Evolutionary conservation across 1,140 invertebrate species (phyloP).

Genomic region (Drosophila novamexicana): DNA sequence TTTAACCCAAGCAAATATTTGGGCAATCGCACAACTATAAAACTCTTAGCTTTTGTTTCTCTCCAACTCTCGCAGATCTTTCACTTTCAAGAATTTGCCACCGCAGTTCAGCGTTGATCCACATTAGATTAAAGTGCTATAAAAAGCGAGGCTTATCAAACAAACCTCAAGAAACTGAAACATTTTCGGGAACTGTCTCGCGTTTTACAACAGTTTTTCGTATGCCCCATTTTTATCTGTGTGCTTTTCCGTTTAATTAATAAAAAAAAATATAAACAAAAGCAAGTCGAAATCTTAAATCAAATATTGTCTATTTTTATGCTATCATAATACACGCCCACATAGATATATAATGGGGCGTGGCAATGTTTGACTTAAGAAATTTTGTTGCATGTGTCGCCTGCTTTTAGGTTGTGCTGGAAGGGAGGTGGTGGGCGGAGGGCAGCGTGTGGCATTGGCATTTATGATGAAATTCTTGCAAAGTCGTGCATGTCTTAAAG

Average conservation of each 20-base stretch:
- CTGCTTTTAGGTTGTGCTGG: neutral
- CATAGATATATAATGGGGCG: slow-evolving; percentile 27
- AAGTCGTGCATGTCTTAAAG: slow-evolving; percentile 12
- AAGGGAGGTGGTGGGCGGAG: neutral
- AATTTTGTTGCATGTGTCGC: slow-evolving; percentile 40
- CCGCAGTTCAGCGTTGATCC: slow-evolving; percentile 18
- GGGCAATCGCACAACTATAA: no score
- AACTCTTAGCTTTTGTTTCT: no score
- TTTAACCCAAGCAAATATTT: no score
- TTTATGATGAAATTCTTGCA: neutral
- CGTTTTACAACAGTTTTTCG: slow-evolving; percentile 46
- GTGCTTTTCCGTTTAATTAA: slow-evolving; percentile 74
- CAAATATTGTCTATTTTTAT: slow-evolving; percentile 66
- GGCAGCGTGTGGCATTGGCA: no score
- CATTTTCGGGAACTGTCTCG: slow-evolving; percentile 11
- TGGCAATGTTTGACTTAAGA: slow-evolving; percentile 49
- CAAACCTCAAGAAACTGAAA: neutral
- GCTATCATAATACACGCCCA: slow-evolving; percentile 34
- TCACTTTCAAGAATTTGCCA: slow-evolving; percentile 22
- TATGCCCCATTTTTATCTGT: slow-evolving; percentile 40
- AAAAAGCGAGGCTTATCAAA: slow-evolving; percentile 27
- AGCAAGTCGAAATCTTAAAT: slow-evolving; percentile 49
- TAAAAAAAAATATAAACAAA: slow-evolving; percentile 59
- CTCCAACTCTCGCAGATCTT: neutral
- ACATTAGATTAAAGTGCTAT: slow-evolving; percentile 5